Evolutionary conservation across 2,888 invertebrate genomes (phyloP).

Genomic region (Cordilura impudica): DNA sequence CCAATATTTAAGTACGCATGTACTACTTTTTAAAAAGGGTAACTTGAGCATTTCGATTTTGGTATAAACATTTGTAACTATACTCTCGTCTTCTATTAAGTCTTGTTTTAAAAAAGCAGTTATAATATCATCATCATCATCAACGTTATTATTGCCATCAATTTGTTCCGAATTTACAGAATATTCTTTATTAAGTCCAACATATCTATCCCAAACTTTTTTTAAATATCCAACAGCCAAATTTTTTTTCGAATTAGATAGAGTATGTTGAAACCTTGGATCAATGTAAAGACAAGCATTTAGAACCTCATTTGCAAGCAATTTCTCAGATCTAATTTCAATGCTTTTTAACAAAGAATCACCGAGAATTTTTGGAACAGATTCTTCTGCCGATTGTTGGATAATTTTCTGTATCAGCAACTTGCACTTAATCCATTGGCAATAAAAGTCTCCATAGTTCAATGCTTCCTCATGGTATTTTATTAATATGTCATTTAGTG

Average conservation of each 20-base stretch:
- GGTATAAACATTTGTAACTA: background rate
- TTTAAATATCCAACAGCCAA: background rate
- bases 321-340: conserved; percentile 9
- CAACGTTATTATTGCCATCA: background rate
- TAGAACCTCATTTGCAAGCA: background rate
- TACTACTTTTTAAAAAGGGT: background rate
- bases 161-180: background rate
- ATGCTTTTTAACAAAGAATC: background rate
- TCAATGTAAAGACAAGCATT: conserved; percentile 28
- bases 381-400: background rate
- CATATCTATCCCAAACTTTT: conserved; percentile 9
- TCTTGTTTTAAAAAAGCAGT: background rate
- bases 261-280: conserved; percentile 14
- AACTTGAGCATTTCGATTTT: conserved; percentile 38
- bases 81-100: background rate
- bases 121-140: background rate
- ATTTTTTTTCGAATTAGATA: background rate
- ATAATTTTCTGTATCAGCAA: conserved; percentile 1
- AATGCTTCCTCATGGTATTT: conserved; percentile 32
- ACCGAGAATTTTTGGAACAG: conserved; percentile 12
- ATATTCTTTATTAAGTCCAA: background rate
- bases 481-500: conserved; percentile 2
- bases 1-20: background rate
- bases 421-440: conserved; percentile 37
- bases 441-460: conserved; percentile 36